Evolutionary conservation across 2,888 invertebrate genomes (phyloP).

Genomic region (Miltochrista miniata): DNA sequence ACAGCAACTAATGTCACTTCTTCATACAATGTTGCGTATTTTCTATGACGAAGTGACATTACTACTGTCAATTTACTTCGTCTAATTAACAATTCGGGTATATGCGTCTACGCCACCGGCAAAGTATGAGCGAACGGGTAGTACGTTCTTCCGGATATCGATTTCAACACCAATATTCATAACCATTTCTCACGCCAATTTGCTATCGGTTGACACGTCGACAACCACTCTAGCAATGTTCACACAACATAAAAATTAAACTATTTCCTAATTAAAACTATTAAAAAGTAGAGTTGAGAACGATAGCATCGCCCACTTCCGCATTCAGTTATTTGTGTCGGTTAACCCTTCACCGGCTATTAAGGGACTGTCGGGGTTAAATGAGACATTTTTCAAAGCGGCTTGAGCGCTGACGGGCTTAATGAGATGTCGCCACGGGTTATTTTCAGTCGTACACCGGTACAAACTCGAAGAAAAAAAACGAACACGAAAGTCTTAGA

Average conservation of each 20-base stretch:
- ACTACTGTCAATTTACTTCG: too few relatives aligned
- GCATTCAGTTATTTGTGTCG: slow-evolving; percentile 76
- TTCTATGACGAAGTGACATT: too few relatives aligned
- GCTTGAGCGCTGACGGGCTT: slow-evolving; percentile 69
- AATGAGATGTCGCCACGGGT: slow-evolving; percentile 79
- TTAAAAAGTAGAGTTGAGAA: slow-evolving; percentile 67
- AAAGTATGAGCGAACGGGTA: too few relatives aligned
- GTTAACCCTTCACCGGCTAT: slow-evolving; percentile 80
- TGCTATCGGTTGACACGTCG: slow-evolving; percentile 56
- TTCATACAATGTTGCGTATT: too few relatives aligned
- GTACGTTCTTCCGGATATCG: slow-evolving; percentile 39
- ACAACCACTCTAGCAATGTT: slow-evolving; percentile 48
- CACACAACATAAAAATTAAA: slow-evolving; percentile 74
- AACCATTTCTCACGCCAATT: slow-evolving; percentile 74
- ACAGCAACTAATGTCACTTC: too few relatives aligned
- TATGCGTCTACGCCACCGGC: too few relatives aligned
- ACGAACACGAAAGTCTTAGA: slow-evolving; percentile 42
- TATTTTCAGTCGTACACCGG: slow-evolving; percentile 72
- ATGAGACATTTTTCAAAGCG: slow-evolving; percentile 82
- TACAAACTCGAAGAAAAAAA: slow-evolving; percentile 37
- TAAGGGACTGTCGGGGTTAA: slow-evolving; percentile 79
- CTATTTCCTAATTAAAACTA: slow-evolving; percentile 83
- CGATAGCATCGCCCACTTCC: slow-evolving; percentile 73
- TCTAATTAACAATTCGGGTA: too few relatives aligned
- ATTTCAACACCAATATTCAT: slow-evolving; percentile 45